phyloP scores from a whole-genome alignment of 2,113 vertebrate species.

The Lucifuga dentata region DNA sequence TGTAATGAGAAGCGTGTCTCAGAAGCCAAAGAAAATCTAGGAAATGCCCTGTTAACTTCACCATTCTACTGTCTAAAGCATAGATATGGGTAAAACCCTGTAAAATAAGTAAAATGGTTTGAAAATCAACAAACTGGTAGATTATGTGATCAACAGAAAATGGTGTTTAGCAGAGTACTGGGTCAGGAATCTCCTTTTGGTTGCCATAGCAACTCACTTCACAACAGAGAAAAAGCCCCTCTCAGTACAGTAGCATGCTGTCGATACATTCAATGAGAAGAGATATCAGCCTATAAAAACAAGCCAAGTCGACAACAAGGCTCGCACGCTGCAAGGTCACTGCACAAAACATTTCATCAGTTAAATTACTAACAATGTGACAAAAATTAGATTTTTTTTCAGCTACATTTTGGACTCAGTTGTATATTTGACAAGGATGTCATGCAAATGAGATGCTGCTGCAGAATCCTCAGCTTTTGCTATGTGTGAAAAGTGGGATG shows the following conservation, averaged over 20 bases:
- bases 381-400: neutral
- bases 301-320: too few species aligned
- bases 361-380: neutral
- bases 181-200: slow-evolving; percentile 77
- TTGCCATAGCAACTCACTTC: slow-evolving; percentile 77
- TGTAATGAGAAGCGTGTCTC: slow-evolving; percentile 67
- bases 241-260: slow-evolving; percentile 49
- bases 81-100: neutral
- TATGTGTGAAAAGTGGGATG: slow-evolving; percentile 1
- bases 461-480: neutral
- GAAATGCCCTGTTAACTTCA: slow-evolving; percentile 37
- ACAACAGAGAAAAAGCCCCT: slow-evolving; percentile 73
- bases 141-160: slow-evolving; percentile 57
- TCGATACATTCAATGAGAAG: slow-evolving; percentile 14
- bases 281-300: neutral
- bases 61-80: neutral
- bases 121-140: neutral
- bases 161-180: slow-evolving; percentile 60
- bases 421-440: slow-evolving; percentile 19
- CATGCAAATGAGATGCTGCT: slow-evolving; percentile 31
- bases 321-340: neutral
- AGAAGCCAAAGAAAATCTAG: slow-evolving; percentile 38
- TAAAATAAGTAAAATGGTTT: slow-evolving; percentile 1
- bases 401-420: neutral
- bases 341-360: neutral